Conservation (phyloP, 2,797 vertebrate genomes). For the Acipenser oxyrinchus region DNA sequence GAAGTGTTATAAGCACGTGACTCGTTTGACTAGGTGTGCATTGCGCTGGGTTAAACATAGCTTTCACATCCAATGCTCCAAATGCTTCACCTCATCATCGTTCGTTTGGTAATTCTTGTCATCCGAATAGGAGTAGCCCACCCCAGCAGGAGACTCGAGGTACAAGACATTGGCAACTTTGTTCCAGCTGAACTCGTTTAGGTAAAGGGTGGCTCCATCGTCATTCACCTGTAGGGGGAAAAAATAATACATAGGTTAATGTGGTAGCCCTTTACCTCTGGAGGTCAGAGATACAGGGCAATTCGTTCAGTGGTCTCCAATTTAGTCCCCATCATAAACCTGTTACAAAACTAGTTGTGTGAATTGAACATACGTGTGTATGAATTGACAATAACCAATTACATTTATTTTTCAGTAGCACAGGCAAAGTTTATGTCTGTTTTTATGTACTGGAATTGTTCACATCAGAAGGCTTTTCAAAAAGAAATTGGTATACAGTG, state of each 20-base stretch:
- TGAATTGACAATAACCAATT: too few species aligned
- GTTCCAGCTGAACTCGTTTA: conserved; percentile 66
- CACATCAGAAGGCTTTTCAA: too few species aligned
- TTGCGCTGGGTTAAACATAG: conserved; percentile 3
- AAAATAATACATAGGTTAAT: neutral
- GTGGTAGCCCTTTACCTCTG: too few species aligned
- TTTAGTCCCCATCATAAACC: too few species aligned
- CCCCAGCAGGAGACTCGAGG: conserved; percentile 64
- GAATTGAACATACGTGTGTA: too few species aligned
- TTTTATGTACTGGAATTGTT: too few species aligned
- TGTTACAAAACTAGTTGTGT: too few species aligned
- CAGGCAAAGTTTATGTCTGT: too few species aligned
- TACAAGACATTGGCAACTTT: conserved; percentile 61
- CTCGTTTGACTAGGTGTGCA: neutral
- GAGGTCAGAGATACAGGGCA: too few species aligned
- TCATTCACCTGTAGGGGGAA: conserved; percentile 46
- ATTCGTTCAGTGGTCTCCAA: too few species aligned
- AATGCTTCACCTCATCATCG: conserved; percentile 44
- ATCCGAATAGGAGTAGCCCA: conserved; percentile 65
- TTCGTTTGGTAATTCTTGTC: conserved; percentile 50
- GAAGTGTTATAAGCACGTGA: neutral
- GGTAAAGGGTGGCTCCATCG: conserved; percentile 53
- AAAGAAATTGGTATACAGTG: too few species aligned
- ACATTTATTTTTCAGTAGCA: too few species aligned
- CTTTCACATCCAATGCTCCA: neutral